phyloP scores from a whole-genome alignment of 2,113 vertebrate species.

The Lepus europaeus region DNA sequence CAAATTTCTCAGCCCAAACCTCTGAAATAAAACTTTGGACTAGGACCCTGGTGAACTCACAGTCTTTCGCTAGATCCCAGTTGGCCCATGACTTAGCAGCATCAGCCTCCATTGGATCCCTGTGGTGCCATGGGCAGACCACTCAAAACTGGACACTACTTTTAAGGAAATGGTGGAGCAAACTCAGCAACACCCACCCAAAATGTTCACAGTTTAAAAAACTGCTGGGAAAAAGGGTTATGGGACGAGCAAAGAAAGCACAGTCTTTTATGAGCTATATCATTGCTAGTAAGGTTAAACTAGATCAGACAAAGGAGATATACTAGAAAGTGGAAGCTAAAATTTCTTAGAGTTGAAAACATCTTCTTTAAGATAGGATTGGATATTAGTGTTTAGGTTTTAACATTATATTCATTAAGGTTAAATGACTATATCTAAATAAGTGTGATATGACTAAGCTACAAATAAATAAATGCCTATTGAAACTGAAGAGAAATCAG shows the following conservation, averaged over 20 bases:
- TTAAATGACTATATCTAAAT: slow-evolving; percentile 40
- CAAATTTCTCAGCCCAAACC: background rate
- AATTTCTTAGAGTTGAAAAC: background rate
- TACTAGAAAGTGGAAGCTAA: background rate
- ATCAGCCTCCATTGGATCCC: background rate
- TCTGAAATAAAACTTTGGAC: slow-evolving; percentile 29
- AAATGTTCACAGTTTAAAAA: slow-evolving; percentile 40
- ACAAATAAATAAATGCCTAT: slow-evolving; percentile 22
- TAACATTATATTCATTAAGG: slow-evolving; percentile 24
- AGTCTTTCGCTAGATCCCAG: background rate
- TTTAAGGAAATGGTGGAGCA: background rate
- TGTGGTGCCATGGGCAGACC: background rate
- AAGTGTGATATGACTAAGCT: slow-evolving; percentile 4
- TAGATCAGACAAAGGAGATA: background rate
- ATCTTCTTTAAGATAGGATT: slow-evolving; percentile 45
- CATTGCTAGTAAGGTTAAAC: background rate
- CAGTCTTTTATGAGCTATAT: background rate
- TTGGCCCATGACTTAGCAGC: background rate
- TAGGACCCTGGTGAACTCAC: background rate
- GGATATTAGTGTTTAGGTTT: background rate
- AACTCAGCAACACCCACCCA: slow-evolving; percentile 9
- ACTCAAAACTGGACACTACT: background rate
- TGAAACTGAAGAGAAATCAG: slow-evolving; percentile 15
- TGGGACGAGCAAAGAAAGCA: background rate
- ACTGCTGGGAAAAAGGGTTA: background rate